Evolutionary conservation across 2,888 invertebrate species (phyloP).

Genomic region (Blastobasis lacticolella): DNA sequence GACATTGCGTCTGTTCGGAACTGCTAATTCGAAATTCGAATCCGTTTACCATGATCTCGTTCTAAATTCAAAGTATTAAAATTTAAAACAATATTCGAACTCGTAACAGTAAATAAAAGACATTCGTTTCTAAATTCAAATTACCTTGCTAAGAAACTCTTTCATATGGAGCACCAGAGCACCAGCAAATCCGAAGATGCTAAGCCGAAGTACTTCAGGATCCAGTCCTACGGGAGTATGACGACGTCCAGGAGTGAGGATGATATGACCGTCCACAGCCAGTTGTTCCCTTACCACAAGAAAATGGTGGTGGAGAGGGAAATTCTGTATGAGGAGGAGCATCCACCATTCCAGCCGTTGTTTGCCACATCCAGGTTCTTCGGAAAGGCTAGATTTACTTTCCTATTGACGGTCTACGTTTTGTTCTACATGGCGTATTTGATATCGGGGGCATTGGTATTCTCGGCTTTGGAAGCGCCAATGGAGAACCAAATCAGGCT

Average conservation of each 20-base stretch:
- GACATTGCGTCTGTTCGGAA: background rate
- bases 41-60: no score
- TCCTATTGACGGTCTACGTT: slow-evolving; percentile 68
- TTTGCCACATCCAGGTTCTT: slow-evolving; percentile 58
- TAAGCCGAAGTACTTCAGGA: slow-evolving; percentile 41
- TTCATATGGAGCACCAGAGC: no score
- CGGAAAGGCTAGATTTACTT: slow-evolving; percentile 70
- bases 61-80: no score
- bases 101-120: no score
- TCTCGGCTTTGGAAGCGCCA: slow-evolving; percentile 79
- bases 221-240: slow-evolving; percentile 65
- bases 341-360: slow-evolving; percentile 60
- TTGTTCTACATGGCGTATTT: slow-evolving; percentile 77
- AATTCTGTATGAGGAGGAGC: slow-evolving; percentile 58
- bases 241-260: slow-evolving; percentile 55
- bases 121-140: background rate
- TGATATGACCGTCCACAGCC: slow-evolving; percentile 65
- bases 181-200: slow-evolving; percentile 20
- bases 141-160: background rate
- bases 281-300: slow-evolving; percentile 55
- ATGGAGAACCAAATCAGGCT: slow-evolving; percentile 71
- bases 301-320: slow-evolving; percentile 59
- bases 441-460: slow-evolving; percentile 78
- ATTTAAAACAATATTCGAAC: no score
- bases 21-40: background rate